Conservation (phyloP, 2,888 invertebrate genomes). For the Ypsolopha scabrella region DNA sequence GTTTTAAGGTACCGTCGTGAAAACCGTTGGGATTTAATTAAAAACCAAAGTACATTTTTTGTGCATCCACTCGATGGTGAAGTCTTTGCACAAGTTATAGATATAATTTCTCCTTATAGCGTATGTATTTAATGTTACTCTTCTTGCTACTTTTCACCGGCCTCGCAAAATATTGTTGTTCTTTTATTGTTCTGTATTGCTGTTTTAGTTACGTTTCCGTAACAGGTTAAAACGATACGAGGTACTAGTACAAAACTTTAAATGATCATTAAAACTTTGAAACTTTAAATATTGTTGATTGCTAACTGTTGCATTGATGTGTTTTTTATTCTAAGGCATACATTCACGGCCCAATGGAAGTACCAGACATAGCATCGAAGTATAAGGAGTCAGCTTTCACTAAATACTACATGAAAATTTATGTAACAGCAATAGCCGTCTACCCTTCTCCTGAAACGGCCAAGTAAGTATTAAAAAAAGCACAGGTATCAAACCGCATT, state of each 20-base stretch:
- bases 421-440: conserved; percentile 70
- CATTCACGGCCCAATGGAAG: conserved; percentile 76
- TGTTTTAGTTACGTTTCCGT: too few species aligned
- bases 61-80: conserved; percentile 81
- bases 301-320: too few species aligned
- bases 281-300: too few species aligned
- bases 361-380: conserved; percentile 75
- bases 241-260: too few species aligned
- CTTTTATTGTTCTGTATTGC: too few species aligned
- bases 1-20: conserved; percentile 65
- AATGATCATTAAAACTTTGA: too few species aligned
- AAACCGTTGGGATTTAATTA: conserved; percentile 60
- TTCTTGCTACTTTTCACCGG: too few species aligned
- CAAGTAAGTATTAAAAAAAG: conserved; percentile 35
- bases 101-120: conserved; percentile 74
- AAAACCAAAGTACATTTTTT: conserved; percentile 55
- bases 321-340: conserved; percentile 55
- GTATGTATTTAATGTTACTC: conserved; percentile 44
- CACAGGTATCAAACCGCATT: too few species aligned
- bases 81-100: conserved; percentile 79
- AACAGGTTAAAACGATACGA: too few species aligned
- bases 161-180: too few species aligned
- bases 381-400: conserved; percentile 58
- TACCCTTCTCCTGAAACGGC: conserved; percentile 69
- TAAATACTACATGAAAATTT: conserved; percentile 68